Percentiles rank a stretch among this genome's conserved stretches.
These are phyloP conservation scores for Diabrotica undecimpunctata DNA, from an alignment of 1,140 invertebrate species.

Conservation along the genomic window DNA sequence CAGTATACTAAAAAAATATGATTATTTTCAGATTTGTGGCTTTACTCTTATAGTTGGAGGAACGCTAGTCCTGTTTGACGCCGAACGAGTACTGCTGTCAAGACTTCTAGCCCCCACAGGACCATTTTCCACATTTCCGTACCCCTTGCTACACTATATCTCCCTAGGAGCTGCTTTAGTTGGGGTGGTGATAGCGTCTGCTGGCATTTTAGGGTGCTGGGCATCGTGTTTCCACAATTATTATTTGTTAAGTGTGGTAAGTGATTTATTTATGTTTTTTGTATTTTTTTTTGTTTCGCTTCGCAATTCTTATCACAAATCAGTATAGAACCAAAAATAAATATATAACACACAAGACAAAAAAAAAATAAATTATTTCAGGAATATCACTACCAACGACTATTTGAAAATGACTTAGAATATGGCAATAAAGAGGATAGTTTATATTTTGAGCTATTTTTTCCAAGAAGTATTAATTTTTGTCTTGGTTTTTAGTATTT, in stretches of 20 bases:
- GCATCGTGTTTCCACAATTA: slow-evolving; percentile 70
- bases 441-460: too few relatives aligned
- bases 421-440: too few relatives aligned
- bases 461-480: background rate
- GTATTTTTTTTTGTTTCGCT: background rate
- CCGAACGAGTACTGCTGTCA: slow-evolving; percentile 64
- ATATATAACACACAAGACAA: too few relatives aligned
- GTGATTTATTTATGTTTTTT: slow-evolving; percentile 31
- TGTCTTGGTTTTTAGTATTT: slow-evolving; percentile 64
- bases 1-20: background rate
- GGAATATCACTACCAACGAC: too few relatives aligned
- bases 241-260: slow-evolving; percentile 64
- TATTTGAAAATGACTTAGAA: too few relatives aligned
- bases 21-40: slow-evolving; percentile 60
- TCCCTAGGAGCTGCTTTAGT: slow-evolving; percentile 61
- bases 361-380: too few relatives aligned
- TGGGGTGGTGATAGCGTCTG: slow-evolving; percentile 62
- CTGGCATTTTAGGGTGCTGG: slow-evolving; percentile 72
- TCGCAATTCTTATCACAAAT: too few relatives aligned
- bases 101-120: slow-evolving; percentile 55
- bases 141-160: slow-evolving; percentile 72
- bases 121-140: slow-evolving; percentile 53
- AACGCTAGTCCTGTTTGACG: slow-evolving; percentile 65
- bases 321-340: too few relatives aligned
- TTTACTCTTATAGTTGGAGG: slow-evolving; percentile 65